phyloP scores from a whole-genome alignment of 2,888 invertebrate species.

The Theretra japonica region DNA sequence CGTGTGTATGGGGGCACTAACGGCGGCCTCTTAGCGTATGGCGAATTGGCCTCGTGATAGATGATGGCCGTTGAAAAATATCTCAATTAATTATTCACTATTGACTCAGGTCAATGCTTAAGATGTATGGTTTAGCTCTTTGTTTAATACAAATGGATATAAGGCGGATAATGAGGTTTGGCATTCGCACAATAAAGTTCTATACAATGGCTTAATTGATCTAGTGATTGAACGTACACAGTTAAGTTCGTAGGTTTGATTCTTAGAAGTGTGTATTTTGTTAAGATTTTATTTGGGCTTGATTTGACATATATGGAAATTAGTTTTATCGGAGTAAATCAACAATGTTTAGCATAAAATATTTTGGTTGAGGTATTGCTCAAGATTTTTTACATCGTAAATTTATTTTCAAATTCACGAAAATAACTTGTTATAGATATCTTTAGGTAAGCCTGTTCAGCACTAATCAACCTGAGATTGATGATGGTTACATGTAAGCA shows the following conservation, averaged over 20 bases:
- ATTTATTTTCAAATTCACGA: too few relatives aligned
- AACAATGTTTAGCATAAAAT: too few relatives aligned
- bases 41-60: conserved; percentile 61
- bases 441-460: too few relatives aligned
- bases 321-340: too few relatives aligned
- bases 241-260: not conserved
- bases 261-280: too few relatives aligned
- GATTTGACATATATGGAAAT: too few relatives aligned
- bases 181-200: not conserved
- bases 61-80: conserved; percentile 59
- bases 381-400: too few relatives aligned
- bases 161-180: not conserved
- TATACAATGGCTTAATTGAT: not conserved
- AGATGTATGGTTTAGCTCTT: not conserved
- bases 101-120: conserved; percentile 38
- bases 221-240: not conserved
- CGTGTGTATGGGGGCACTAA: conserved; percentile 39
- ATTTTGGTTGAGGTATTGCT: too few relatives aligned
- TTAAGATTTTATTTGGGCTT: too few relatives aligned
- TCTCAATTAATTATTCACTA: conserved; percentile 63
- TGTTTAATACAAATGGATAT: not conserved
- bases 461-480: too few relatives aligned
- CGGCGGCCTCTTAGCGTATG: conserved; percentile 36
- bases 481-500: too few relatives aligned
- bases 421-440: too few relatives aligned